A percentile compares a stretch with the other conserved stretches of the same genome.
Evolutionary conservation across 1,140 invertebrate genomes (phyloP).

Genomic region (Aphaenogaster ashmeadi): DNA sequence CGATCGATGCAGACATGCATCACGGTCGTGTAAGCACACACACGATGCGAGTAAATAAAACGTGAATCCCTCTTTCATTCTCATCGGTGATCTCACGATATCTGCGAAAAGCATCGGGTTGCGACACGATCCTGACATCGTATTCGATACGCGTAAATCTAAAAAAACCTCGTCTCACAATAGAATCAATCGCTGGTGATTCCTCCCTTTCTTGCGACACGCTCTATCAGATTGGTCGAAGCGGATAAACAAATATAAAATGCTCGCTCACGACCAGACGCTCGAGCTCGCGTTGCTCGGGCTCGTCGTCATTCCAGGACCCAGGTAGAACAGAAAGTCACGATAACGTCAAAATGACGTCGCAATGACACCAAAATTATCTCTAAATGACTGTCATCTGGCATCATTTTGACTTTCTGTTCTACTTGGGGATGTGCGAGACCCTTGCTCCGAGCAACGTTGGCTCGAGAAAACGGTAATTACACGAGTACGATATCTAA

Average conservation of each 20-base stretch:
- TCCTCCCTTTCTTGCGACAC: conserved; percentile 15
- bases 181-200: conserved; percentile 62
- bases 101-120: neutral
- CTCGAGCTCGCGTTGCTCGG: neutral
- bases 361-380: no score
- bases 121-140: neutral
- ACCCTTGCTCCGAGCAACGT: neutral
- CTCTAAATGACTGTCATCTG: no score
- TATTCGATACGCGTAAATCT: neutral
- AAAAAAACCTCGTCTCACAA: neutral
- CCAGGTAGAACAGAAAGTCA: no score
- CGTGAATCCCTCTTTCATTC: neutral
- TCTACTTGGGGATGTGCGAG: neutral
- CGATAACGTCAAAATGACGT: no score
- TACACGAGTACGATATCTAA: conserved; percentile 56
- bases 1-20: conserved; percentile 17
- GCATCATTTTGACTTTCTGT: no score
- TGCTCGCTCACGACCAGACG: conserved; percentile 42
- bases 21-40: no score
- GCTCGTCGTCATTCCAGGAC: neutral
- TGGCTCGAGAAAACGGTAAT: conserved; percentile 57
- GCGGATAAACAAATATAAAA: conserved; percentile 62
- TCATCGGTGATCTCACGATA: neutral
- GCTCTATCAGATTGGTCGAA: conserved; percentile 45
- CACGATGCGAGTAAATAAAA: conserved; percentile 50